phyloP scores from a whole-genome alignment of 2,888 invertebrate genomes.

The Scrobipalpa atriplicella region DNA sequence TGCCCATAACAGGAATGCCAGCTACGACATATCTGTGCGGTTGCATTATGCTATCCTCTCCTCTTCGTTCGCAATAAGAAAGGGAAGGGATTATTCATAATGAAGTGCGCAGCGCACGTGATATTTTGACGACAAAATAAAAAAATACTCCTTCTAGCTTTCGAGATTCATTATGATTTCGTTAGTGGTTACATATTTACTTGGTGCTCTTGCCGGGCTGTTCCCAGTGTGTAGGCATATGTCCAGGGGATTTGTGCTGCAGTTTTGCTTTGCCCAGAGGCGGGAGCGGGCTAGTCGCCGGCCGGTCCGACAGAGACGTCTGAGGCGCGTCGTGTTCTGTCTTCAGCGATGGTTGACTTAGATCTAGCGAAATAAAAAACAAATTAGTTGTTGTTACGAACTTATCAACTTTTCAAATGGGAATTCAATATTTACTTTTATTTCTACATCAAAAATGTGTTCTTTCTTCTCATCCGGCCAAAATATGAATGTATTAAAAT shows the following conservation, averaged over 20 bases:
- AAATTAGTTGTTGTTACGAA: neutral
- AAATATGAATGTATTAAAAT: neutral
- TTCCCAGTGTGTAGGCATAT: constrained; percentile 85
- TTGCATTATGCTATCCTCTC: no score
- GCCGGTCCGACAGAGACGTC: constrained; percentile 31
- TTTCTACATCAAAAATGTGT: no score
- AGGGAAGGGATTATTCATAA: no score
- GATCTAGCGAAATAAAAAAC: constrained; percentile 73
- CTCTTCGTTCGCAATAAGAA: no score
- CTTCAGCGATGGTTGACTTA: constrained; percentile 89
- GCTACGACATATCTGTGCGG: no score
- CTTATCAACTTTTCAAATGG: no score
- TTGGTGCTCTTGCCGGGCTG: constrained; percentile 69
- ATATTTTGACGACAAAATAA: constrained; percentile 26
- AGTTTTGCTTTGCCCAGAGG: constrained; percentile 42
- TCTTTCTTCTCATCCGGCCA: neutral
- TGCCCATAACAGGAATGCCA: no score
- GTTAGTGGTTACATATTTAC: constrained; percentile 28
- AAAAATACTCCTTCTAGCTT: neutral
- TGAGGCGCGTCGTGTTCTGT: constrained; percentile 63
- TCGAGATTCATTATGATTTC: no score
- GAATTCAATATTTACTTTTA: no score
- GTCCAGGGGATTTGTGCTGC: constrained; percentile 66
- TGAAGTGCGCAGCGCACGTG: no score
- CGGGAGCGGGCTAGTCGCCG: constrained; percentile 38